phyloP scores from a whole-genome alignment of 2,797 vertebrate species.

The Channa striata region DNA sequence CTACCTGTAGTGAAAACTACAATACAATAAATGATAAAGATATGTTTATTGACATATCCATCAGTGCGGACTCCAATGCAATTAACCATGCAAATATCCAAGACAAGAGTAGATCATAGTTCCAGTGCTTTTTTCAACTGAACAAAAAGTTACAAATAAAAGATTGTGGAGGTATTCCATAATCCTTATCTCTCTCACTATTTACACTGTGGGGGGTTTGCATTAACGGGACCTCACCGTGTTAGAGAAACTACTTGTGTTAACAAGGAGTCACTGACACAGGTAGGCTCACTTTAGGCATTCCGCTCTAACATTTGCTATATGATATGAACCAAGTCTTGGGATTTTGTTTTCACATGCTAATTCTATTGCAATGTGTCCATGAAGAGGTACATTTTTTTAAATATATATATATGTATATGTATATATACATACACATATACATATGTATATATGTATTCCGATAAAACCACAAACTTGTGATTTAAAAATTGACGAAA shows the following conservation, averaged over 20 bases:
- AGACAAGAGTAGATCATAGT: slow-evolving; percentile 91
- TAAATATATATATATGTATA: slow-evolving; percentile 59
- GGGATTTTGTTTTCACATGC: slow-evolving; percentile 79
- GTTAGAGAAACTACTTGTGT: slow-evolving; percentile 58
- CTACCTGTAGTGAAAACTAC: slow-evolving; percentile 35
- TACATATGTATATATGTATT: slow-evolving; percentile 72
- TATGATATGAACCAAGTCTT: slow-evolving; percentile 79
- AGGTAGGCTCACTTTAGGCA: slow-evolving; percentile 58
- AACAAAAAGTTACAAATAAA: slow-evolving; percentile 90
- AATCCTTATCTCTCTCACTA: slow-evolving; percentile 82
- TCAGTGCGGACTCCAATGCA: slow-evolving; percentile 98
- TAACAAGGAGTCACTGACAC: slow-evolving; percentile 60
- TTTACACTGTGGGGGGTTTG: slow-evolving; percentile 78
- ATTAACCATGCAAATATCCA: slow-evolving; percentile 96
- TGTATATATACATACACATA: slow-evolving; percentile 61
- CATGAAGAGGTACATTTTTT: slow-evolving; percentile 72
- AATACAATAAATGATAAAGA: slow-evolving; percentile 85
- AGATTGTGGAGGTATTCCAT: slow-evolving; percentile 94
- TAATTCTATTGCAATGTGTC: slow-evolving; percentile 82
- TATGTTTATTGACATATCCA: slow-evolving; percentile 99
- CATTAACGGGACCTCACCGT: slow-evolving; percentile 68
- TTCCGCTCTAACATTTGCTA: slow-evolving; percentile 66
- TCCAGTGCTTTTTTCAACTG: slow-evolving; percentile 99
- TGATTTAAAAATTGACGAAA: slow-evolving; percentile 77
- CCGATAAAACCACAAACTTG: slow-evolving; percentile 79